phyloP scores from a whole-genome alignment of 2,888 invertebrate species.

The Eupithecia tripunctaria region DNA sequence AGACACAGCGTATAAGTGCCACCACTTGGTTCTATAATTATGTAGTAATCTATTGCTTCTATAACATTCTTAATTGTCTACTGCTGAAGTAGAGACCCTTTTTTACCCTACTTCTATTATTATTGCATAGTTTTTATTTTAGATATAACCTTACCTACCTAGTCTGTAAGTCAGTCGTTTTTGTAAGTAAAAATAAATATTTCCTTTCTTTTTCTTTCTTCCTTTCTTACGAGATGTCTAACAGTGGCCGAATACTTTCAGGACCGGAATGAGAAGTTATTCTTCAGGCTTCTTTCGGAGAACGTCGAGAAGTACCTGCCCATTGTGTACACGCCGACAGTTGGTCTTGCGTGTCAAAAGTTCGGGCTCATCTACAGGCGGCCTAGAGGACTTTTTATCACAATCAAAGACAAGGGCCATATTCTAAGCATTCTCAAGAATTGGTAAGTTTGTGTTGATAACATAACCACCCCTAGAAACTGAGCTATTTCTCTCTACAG shows the following conservation, averaged over 20 bases:
- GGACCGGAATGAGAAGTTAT: conserved; percentile 98
- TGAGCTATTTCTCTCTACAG: no score
- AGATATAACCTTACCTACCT: no score
- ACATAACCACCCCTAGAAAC: neutral
- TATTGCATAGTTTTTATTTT: no score
- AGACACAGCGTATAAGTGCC: no score
- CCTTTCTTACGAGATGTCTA: no score
- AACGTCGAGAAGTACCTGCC: conserved; percentile 98
- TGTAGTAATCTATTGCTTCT: neutral
- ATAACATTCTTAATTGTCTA: no score
- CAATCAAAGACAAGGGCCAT: conserved; percentile 97
- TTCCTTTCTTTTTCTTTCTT: no score
- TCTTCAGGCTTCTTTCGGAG: conserved; percentile 95
- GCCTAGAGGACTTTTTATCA: conserved; percentile 97
- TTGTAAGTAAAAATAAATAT: no score
- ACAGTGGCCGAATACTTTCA: conserved; percentile 73
- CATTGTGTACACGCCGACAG: conserved; percentile 99
- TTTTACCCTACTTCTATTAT: no score
- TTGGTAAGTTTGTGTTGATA: conserved; percentile 86
- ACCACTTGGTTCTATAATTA: neutral
- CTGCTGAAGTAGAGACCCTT: no score
- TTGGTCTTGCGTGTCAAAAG: conserved; percentile 98
- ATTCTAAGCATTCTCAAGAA: conserved; percentile 95
- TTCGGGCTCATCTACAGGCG: conserved; percentile 97
- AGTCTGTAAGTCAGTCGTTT: no score